phyloP scores from a whole-genome alignment of 2,113 vertebrate genomes.

The Brachyhypopomus gauderio region DNA sequence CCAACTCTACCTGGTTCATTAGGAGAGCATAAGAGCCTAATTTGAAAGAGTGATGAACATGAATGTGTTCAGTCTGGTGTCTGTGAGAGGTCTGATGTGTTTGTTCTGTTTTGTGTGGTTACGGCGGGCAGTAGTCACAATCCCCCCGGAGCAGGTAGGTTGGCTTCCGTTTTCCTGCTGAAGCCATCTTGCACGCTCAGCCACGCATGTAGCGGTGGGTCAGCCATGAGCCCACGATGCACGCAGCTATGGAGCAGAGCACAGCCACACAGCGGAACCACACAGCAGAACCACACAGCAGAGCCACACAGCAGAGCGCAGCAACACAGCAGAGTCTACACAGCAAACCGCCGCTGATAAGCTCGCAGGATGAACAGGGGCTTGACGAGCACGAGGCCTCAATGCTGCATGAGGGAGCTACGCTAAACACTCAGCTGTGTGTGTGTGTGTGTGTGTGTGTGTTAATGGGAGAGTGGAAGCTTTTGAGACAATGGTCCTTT shows the following conservation, averaged over 20 bases:
- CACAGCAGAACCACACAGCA: too few species aligned
- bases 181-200: background rate
- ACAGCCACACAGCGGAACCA: too few species aligned
- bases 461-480: too few species aligned
- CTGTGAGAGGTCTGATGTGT: conserved; percentile 22
- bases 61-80: background rate
- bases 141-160: conserved; percentile 84
- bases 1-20: background rate
- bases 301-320: too few species aligned
- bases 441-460: background rate
- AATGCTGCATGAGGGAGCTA: conserved; percentile 61
- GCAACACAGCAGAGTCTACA: too few species aligned
- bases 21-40: background rate
- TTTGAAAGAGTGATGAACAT: background rate
- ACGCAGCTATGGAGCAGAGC: background rate
- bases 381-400: conserved; percentile 3
- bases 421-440: conserved; percentile 8
- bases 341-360: too few species aligned
- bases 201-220: background rate
- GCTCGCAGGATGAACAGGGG: background rate
- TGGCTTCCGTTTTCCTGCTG: conserved; percentile 4
- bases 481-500: too few species aligned
- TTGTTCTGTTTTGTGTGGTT: conserved; percentile 51
- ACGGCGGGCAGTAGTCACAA: conserved; percentile 82
- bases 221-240: background rate